These are phyloP conservation scores for Pristiophorus japonicus DNA, from an alignment of 2,113 vertebrate species.

Conservation along the genomic window DNA sequence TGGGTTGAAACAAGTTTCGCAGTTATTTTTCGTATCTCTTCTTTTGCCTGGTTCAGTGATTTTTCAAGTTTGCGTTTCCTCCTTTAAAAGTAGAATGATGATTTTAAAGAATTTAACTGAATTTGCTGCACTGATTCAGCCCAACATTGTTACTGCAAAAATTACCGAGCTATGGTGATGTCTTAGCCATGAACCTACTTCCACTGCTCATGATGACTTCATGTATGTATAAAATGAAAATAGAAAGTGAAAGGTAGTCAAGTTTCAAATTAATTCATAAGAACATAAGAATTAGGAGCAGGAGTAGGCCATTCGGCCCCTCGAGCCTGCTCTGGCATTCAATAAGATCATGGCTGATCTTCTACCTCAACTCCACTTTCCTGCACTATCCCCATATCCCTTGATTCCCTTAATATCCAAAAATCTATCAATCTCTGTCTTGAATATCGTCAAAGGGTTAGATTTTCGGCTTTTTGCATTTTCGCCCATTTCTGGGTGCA, in stretches of 20 bases:
- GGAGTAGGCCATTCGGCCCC: no score
- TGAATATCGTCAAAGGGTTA: no score
- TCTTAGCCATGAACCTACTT: not conserved
- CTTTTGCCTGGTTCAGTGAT: not conserved
- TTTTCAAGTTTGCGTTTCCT: slow-evolving; percentile 29
- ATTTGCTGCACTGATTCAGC: not conserved
- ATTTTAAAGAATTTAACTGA: not conserved
- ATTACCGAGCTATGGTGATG: not conserved
- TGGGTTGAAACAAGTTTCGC: not conserved
- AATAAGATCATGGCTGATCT: no score
- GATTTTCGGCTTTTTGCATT: no score
- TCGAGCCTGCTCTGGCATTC: no score
- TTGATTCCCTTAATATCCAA: no score
- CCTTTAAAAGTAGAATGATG: slow-evolving; percentile 20
- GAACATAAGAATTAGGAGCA: no score
- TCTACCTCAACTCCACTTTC: no score
- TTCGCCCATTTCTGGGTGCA: no score
- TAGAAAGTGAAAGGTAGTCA: not conserved
- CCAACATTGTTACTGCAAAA: not conserved
- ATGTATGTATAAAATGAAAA: not conserved
- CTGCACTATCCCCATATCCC: no score
- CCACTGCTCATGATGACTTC: not conserved
- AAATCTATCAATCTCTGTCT: no score
- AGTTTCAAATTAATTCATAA: not conserved
- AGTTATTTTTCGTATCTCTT: slow-evolving; percentile 5